These are phyloP conservation scores for Melanerpes aurifrons DNA, from an alignment of 2,113 vertebrate species.

Conservation along the genomic window DNA sequence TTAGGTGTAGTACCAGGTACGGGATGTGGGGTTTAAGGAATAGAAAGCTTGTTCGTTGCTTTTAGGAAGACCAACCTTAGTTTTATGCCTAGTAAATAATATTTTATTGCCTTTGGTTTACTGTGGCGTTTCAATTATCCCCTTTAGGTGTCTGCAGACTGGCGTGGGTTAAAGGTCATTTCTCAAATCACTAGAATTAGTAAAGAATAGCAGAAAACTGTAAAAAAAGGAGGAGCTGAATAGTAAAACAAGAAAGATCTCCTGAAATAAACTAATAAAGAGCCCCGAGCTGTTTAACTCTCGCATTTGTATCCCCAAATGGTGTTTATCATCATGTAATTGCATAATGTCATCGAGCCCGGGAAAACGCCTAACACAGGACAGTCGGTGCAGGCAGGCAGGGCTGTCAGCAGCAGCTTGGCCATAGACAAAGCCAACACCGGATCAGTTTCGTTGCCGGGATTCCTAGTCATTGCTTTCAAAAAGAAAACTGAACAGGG, in stretches of 20 bases:
- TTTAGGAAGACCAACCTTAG: slow-evolving; percentile 73
- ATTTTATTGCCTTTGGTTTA: slow-evolving; percentile 83
- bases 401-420: slow-evolving; percentile 16
- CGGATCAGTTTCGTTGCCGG: neutral
- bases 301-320: slow-evolving; percentile 77
- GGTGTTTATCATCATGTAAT: slow-evolving; percentile 64
- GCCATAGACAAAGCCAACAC: slow-evolving; percentile 42
- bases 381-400: neutral
- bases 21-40: neutral
- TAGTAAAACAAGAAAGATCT: slow-evolving; percentile 90
- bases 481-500: slow-evolving; percentile 17
- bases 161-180: slow-evolving; percentile 80
- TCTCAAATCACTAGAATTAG: slow-evolving; percentile 81
- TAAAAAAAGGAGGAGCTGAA: slow-evolving; percentile 79
- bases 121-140: slow-evolving; percentile 79
- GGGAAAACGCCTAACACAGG: neutral
- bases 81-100: slow-evolving; percentile 81
- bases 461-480: neutral
- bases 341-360: slow-evolving; percentile 32
- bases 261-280: slow-evolving; percentile 93
- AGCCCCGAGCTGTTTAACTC: slow-evolving; percentile 84
- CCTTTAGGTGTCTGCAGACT: slow-evolving; percentile 76
- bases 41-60: slow-evolving; percentile 45
- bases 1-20: slow-evolving; percentile 30
- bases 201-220: slow-evolving; percentile 83